Evolutionary conservation across 1,140 invertebrate genomes (phyloP).

Genomic region (Aphaenogaster floridana): DNA sequence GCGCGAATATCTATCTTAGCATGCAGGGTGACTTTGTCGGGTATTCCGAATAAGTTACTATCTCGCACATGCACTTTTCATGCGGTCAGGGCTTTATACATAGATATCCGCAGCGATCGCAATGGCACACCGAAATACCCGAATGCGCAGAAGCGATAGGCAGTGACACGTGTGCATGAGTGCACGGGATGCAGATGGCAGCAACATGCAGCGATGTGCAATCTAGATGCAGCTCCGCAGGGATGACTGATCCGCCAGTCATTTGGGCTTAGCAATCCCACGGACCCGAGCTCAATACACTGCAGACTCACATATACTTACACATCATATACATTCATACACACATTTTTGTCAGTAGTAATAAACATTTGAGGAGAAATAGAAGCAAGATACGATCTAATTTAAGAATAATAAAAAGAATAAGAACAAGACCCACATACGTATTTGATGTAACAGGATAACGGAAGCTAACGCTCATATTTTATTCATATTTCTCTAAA

Average conservation of each 20-base stretch:
- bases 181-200: slow-evolving; percentile 49
- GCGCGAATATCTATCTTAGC: neutral
- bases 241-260: slow-evolving; percentile 24
- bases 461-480: neutral
- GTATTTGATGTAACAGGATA: neutral
- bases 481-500: neutral
- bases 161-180: slow-evolving; percentile 48
- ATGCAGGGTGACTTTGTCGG: neutral
- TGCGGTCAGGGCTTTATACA: neutral
- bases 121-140: neutral
- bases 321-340: too few species aligned
- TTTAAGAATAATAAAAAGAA: neutral
- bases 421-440: neutral
- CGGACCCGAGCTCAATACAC: neutral
- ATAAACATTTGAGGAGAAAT: neutral
- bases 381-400: neutral
- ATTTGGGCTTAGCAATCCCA: slow-evolving; percentile 20
- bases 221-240: slow-evolving; percentile 35
- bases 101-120: slow-evolving; percentile 8
- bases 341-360: neutral
- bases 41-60: slow-evolving; percentile 26
- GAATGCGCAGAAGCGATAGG: slow-evolving; percentile 45
- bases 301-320: neutral
- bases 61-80: slow-evolving; percentile 29
- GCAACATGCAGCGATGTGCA: slow-evolving; percentile 29